Percentiles rank a stretch among this genome's conserved stretches.
Evolutionary conservation across 92 coral and sea anemone genomes (phyloP).

Genomic region (Pocillopora meandrina): DNA sequence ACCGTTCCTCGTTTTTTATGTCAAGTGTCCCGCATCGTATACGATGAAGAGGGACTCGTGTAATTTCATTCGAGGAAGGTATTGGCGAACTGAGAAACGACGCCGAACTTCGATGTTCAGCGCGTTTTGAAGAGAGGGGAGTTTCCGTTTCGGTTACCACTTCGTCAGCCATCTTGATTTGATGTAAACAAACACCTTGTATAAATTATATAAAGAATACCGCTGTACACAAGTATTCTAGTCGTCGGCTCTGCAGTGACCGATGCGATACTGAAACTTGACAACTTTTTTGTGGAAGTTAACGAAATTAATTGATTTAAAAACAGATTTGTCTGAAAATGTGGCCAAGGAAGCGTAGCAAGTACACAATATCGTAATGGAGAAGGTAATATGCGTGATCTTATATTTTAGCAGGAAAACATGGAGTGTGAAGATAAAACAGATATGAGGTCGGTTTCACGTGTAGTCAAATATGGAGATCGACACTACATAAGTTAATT

Average conservation of each 20-base stretch:
- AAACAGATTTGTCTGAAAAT: neutral
- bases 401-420: neutral
- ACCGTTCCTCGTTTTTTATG: conserved; percentile 70
- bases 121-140: neutral
- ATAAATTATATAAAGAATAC: conserved; percentile 4
- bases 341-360: neutral
- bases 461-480: too few relatives aligned
- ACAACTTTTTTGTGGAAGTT: neutral
- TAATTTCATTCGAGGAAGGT: conserved; percentile 15
- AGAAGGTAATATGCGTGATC: conserved; percentile 27
- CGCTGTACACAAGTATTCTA: conserved; percentile 27
- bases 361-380: conserved; percentile 21
- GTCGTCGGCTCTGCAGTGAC: conserved; percentile 35
- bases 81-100: conserved; percentile 25
- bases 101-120: neutral
- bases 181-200: conserved; percentile 59
- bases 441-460: neutral
- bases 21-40: conserved; percentile 82
- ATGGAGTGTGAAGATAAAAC: neutral
- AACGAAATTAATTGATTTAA: neutral
- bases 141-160: neutral
- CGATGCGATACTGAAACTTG: neutral
- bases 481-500: too few relatives aligned
- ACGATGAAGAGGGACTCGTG: conserved; percentile 73
- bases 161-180: conserved; percentile 73